Evolutionary conservation across 2,113 vertebrate species (phyloP).

Genomic region (Platysteira castanea): DNA sequence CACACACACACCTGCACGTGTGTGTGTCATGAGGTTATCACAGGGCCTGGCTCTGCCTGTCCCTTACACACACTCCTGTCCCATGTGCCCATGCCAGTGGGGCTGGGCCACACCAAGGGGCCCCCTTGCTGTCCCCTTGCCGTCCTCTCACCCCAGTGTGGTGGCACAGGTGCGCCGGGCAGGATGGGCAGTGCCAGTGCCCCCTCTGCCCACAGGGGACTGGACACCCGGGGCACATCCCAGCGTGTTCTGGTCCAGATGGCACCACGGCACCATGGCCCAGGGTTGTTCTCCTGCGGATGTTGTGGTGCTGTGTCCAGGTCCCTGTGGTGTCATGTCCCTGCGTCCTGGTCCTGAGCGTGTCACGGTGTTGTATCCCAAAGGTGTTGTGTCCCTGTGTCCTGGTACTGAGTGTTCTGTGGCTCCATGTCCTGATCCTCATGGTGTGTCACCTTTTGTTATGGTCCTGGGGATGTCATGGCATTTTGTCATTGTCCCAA

Average conservation of each 20-base stretch:
- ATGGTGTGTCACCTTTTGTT: not conserved
- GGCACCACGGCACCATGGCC: not conserved
- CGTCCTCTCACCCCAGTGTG: fast-evolving
- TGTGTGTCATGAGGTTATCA: fast-evolving
- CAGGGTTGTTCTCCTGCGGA: not conserved
- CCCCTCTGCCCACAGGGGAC: not conserved
- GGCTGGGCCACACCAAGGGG: not conserved
- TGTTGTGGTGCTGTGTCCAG: not conserved
- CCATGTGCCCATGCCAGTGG: no score
- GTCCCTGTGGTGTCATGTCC: not conserved
- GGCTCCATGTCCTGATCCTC: not conserved
- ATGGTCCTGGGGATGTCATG: not conserved
- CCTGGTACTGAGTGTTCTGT: not conserved
- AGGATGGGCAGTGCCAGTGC: not conserved
- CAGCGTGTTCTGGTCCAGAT: not conserved
- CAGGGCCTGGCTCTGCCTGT: not conserved
- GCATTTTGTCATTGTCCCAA: not conserved
- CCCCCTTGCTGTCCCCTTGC: fast-evolving
- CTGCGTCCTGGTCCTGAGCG: not conserved
- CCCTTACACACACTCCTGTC: not conserved
- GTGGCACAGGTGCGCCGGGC: not conserved
- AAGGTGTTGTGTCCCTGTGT: not conserved
- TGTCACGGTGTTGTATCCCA: not conserved
- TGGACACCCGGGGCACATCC: not conserved
- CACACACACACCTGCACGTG: not conserved